Evolutionary conservation across 2,113 vertebrate genomes (phyloP).

Genomic region (Miniopterus natalensis): DNA sequence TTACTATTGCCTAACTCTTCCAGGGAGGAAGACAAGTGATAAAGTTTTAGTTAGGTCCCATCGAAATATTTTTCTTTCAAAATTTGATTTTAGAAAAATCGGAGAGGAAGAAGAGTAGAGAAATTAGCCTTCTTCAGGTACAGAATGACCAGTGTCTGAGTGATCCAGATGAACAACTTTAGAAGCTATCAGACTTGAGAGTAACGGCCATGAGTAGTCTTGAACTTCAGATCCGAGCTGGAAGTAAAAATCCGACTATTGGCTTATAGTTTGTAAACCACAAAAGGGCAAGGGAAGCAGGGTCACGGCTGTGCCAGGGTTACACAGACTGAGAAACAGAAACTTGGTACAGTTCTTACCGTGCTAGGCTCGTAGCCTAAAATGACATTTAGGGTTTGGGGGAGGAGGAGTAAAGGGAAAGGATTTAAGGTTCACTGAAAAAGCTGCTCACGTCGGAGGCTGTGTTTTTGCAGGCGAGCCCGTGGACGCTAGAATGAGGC

Average conservation of each 20-base stretch:
- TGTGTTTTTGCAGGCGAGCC: slow-evolving; percentile 81
- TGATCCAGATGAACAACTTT: slow-evolving; percentile 1
- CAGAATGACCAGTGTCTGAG: neutral
- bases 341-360: neutral
- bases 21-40: neutral
- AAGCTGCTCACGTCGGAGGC: slow-evolving; percentile 49
- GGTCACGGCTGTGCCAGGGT: neutral
- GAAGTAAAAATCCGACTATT: slow-evolving; percentile 42
- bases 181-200: slow-evolving; percentile 17
- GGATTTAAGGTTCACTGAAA: slow-evolving; percentile 78
- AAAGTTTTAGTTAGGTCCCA: slow-evolving; percentile 2
- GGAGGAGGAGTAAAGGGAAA: slow-evolving; percentile 64
- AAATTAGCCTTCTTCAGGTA: neutral
- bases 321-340: slow-evolving; percentile 4
- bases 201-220: neutral
- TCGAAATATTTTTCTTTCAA: neutral
- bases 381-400: slow-evolving; percentile 51
- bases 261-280: slow-evolving; percentile 33
- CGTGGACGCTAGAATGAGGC: slow-evolving; percentile 59
- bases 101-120: neutral
- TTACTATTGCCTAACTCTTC: slow-evolving; percentile 21
- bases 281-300: neutral
- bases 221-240: slow-evolving; percentile 53
- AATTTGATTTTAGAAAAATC: slow-evolving; percentile 38
- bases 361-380: neutral